Conservation (phyloP, 30 jellyfish, hydroid and myxozoan genomes). For the Aurelia sp. region DNA sequence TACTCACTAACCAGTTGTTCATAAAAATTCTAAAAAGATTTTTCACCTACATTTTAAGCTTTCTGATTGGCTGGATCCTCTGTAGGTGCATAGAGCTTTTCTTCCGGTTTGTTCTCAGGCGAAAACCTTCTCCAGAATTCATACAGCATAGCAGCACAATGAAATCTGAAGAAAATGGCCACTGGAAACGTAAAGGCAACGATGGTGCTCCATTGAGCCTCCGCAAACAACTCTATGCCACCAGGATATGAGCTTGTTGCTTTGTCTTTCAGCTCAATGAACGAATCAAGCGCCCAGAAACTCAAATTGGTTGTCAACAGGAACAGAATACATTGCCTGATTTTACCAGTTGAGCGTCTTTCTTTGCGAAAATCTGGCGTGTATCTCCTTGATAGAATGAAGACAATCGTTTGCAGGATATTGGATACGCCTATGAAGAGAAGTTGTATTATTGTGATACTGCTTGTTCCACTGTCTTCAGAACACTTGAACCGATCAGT, state of each 20-base stretch:
- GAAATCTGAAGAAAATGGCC: conserved; percentile 48
- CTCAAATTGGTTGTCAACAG: conserved; percentile 50
- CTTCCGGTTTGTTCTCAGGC: too few species aligned
- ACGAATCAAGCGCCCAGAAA: conserved; percentile 60
- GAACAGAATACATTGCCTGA: conserved; percentile 27
- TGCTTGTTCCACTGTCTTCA: background rate
- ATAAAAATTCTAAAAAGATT: too few species aligned
- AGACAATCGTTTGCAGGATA: conserved; percentile 28
- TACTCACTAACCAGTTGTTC: too few species aligned
- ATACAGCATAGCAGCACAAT: conserved; percentile 13
- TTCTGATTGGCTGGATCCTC: too few species aligned
- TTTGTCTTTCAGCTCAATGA: conserved; percentile 45
- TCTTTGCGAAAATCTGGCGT: background rate
- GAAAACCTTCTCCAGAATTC: too few species aligned
- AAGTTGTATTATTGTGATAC: background rate
- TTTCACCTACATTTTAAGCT: too few species aligned
- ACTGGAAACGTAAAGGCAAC: conserved; percentile 36
- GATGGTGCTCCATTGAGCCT: conserved; percentile 4
- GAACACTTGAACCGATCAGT: background rate
- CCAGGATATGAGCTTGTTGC: conserved; percentile 39
- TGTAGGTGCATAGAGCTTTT: too few species aligned
- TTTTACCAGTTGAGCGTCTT: background rate
- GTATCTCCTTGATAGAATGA: conserved; percentile 42
- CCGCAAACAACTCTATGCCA: conserved; percentile 7
- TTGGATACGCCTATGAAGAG: background rate